A percentile compares a stretch with the other conserved stretches of the same genome.
These are phyloP conservation scores for Acleris laterana DNA, from an alignment of 2,888 invertebrate species.

Conservation along the genomic window DNA sequence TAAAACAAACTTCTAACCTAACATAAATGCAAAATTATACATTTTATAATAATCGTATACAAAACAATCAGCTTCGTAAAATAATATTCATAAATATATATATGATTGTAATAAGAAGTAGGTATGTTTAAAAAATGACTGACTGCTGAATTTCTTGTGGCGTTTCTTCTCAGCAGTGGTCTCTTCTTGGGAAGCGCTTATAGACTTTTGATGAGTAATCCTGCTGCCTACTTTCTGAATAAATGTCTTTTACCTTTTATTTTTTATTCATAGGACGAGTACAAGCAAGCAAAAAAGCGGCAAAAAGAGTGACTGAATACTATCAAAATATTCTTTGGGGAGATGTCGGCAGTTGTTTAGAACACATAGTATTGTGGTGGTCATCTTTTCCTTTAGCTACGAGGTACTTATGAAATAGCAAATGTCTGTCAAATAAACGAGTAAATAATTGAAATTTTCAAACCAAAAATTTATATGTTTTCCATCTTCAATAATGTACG, in stretches of 20 bases:
- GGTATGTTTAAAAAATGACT: too few species aligned
- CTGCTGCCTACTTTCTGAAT: too few species aligned
- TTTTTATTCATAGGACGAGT: constrained; percentile 74
- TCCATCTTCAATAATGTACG: too few species aligned
- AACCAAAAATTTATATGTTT: too few species aligned
- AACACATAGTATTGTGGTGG: constrained; percentile 94
- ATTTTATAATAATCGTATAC: background rate
- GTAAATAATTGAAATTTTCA: background rate
- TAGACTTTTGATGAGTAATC: too few species aligned
- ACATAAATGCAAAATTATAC: background rate
- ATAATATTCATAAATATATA: too few species aligned
- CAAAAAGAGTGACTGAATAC: constrained; percentile 87
- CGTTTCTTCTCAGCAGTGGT: too few species aligned
- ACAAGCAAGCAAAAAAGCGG: constrained; percentile 85
- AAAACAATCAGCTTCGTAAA: too few species aligned
- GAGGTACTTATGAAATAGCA: constrained; percentile 55
- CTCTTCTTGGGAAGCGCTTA: too few species aligned
- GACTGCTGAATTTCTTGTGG: too few species aligned
- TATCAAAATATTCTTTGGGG: constrained; percentile 92
- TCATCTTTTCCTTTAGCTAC: constrained; percentile 89
- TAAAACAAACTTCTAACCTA: background rate
- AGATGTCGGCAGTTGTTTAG: constrained; percentile 90
- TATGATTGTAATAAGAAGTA: too few species aligned
- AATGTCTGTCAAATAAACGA: constrained; percentile 5
- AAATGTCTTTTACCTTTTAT: background rate